Evolutionary conservation across 1,140 invertebrate genomes (phyloP).

Genomic region (Euwallacea fornicatus): DNA sequence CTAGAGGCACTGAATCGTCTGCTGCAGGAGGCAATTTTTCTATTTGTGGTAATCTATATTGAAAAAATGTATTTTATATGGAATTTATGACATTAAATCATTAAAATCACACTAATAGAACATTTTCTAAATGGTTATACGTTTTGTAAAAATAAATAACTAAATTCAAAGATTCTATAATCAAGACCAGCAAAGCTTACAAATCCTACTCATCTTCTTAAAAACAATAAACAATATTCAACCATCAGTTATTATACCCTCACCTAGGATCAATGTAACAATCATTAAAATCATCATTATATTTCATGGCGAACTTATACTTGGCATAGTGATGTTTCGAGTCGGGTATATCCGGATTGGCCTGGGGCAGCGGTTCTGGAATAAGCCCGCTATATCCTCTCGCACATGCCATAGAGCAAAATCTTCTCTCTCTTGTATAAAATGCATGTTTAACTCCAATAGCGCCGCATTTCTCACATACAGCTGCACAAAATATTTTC

Average conservation of each 20-base stretch:
- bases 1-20: slow-evolving; percentile 56
- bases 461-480: slow-evolving; percentile 86
- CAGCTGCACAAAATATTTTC: slow-evolving; percentile 60
- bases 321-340: slow-evolving; percentile 48
- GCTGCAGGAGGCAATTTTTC: slow-evolving; percentile 44
- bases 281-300: slow-evolving; percentile 51
- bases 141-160: no score
- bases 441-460: slow-evolving; percentile 89
- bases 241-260: no score
- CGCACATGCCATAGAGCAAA: slow-evolving; percentile 77
- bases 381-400: slow-evolving; percentile 56
- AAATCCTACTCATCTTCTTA: no score
- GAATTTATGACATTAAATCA: background rate
- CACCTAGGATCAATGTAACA: slow-evolving; percentile 52
- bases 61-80: background rate
- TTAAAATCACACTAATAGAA: no score
- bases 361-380: slow-evolving; percentile 46
- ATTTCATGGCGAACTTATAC: slow-evolving; percentile 51
- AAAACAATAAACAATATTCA: background rate
- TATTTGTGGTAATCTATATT: slow-evolving; percentile 29
- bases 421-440: slow-evolving; percentile 81
- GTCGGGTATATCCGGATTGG: slow-evolving; percentile 52
- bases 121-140: no score
- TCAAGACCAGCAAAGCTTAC: no score
- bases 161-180: no score